phyloP scores from a whole-genome alignment of 2,888 invertebrate genomes.

The Pandemis cinnamomeana region DNA sequence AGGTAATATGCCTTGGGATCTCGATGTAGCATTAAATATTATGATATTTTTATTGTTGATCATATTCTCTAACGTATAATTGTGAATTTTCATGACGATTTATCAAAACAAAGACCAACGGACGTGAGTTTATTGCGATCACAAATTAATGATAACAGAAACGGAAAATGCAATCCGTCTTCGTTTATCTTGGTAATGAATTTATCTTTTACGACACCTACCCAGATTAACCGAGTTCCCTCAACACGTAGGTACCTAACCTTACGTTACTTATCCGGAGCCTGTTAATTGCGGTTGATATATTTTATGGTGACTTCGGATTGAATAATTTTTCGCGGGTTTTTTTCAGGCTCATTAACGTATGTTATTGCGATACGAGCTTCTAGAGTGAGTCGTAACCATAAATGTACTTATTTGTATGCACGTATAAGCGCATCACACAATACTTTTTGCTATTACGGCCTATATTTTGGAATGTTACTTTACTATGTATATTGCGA shows the following conservation, averaged over 20 bases:
- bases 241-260: constrained; percentile 1
- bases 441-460: no score
- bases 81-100: neutral
- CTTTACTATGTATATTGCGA: no score
- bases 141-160: constrained; percentile 8
- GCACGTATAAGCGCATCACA: no score
- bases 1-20: constrained; percentile 14
- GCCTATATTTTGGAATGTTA: no score
- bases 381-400: no score
- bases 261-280: constrained; percentile 2
- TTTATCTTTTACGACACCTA: constrained; percentile 20
- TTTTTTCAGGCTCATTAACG: neutral
- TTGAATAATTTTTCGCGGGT: neutral
- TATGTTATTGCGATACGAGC: no score
- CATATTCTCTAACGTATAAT: neutral
- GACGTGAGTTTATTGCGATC: constrained; percentile 15
- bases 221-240: constrained; percentile 2
- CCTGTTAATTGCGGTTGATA: neutral
- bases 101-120: constrained; percentile 12
- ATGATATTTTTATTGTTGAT: neutral
- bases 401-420: no score
- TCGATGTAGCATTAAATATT: neutral
- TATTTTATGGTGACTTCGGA: neutral
- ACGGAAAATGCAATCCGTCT: constrained; percentile 22
- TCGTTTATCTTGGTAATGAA: constrained; percentile 19